Conservation (phyloP, 2,113 vertebrate species). For the Semicossyphus pulcher region DNA sequence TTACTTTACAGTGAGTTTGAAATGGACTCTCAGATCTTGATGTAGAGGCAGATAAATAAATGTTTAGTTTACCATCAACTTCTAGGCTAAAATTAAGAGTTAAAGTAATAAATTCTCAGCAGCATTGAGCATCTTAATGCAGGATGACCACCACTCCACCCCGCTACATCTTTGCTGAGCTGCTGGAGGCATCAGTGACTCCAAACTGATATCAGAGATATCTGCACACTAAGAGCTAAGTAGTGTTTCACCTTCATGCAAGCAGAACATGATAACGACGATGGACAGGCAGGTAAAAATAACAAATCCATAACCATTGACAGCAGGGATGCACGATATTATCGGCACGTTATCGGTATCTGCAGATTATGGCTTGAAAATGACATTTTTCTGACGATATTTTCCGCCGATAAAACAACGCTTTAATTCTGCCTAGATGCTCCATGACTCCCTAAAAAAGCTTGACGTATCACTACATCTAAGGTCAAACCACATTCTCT, state of each 20-base stretch:
- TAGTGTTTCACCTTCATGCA: background rate
- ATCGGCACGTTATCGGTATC: no score
- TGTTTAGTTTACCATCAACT: background rate
- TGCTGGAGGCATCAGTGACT: background rate
- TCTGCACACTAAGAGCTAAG: background rate
- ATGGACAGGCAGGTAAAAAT: background rate
- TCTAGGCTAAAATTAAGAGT: background rate
- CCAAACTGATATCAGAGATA: background rate
- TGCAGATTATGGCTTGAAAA: no score
- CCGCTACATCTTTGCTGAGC: background rate
- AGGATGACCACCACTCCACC: background rate
- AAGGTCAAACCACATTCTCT: no score
- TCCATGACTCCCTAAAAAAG: no score
- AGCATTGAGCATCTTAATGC: background rate
- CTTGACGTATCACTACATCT: no score
- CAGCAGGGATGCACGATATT: no score
- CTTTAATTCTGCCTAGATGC: no score
- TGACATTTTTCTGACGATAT: no score
- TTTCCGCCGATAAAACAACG: no score
- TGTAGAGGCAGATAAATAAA: no score
- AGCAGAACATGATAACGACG: background rate
- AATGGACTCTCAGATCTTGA: constrained; percentile 3
- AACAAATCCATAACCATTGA: background rate
- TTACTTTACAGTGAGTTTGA: no score
- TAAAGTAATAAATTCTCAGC: background rate